Evolutionary conservation across 2,888 invertebrate genomes (phyloP).

Genomic region (Tortricodes alternella): DNA sequence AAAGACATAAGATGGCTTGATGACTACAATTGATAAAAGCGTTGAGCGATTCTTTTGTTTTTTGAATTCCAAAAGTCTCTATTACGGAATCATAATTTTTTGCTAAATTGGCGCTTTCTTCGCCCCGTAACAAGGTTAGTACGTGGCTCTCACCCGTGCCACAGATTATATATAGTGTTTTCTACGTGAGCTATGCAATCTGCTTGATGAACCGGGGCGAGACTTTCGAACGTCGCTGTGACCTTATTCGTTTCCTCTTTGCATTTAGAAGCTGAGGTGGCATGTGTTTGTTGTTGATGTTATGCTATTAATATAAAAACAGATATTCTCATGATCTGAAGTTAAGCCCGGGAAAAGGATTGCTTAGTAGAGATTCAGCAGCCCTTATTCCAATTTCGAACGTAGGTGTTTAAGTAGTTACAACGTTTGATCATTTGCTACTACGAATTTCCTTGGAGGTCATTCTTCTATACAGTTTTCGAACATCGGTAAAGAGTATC

Average conservation of each 20-base stretch:
- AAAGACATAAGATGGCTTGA: no score
- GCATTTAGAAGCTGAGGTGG: background rate
- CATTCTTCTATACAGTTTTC: no score
- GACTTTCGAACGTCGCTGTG: slow-evolving; percentile 35
- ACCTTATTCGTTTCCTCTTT: slow-evolving; percentile 11
- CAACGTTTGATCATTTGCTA: no score
- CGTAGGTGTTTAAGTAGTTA: no score
- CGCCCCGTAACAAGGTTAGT: slow-evolving; percentile 66
- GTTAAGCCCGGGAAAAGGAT: no score
- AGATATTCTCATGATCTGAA: no score
- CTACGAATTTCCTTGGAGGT: no score
- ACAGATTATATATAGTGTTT: slow-evolving; percentile 32
- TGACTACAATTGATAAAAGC: background rate
- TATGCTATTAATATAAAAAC: no score
- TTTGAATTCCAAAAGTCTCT: slow-evolving; percentile 10
- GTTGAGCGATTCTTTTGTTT: background rate
- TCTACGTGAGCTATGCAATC: slow-evolving; percentile 21
- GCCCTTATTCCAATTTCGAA: no score
- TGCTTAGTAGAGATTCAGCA: no score
- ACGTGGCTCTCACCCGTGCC: slow-evolving; percentile 62
- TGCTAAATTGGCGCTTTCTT: slow-evolving; percentile 73
- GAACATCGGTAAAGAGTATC: no score
- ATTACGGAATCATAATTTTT: slow-evolving; percentile 10
- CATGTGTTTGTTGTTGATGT: background rate
- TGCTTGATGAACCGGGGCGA: slow-evolving; percentile 48